Evolutionary conservation across 2,797 vertebrate species (phyloP), one percentile per base, ranked within the genome.

Genomic region (Ctenopoma kingsleyae): DNA sequence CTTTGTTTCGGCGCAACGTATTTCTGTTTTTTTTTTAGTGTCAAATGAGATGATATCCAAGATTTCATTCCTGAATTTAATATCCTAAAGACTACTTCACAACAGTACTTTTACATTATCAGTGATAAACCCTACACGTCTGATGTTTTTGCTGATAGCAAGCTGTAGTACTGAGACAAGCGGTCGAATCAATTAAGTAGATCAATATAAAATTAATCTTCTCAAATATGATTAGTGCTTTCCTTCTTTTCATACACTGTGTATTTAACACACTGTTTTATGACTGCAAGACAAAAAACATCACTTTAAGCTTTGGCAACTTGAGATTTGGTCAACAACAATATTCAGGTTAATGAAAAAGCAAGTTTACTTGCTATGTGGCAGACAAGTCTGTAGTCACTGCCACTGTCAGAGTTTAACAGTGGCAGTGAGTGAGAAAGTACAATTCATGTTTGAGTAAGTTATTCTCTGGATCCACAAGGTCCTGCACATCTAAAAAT

Each of bases 391-490:
- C 71, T 73, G 27, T 41, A 41, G 16, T 32, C 36, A 50, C 52
- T 27, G 49, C 16, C 66, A 51, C 47, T 22, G 30, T 16, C 19
- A 66, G 35, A 10, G 16, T 2, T 44, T 44, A 44, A 55, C 40
- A 9, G 48, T 23, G 61, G 27, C 43, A 74, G 67, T 48, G 44
- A 41, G 30, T 23, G 44, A 58, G 41, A 19, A 25, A 40, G 54
- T 20, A 7, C 36, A 60, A 74, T 71, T 51, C 30, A 73, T 61
- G 56, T 58, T 32, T 27, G 43, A 49, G 52, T 61, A 56, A 54
- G 58, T 49, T 55, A 36, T 47, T 70, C 44, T 60, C 47, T 30
- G 41, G 50, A 68, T 47, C 41, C 32, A 47, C 0, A 10, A 62
- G 44, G 47, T 23, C 53, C 50, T 27, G 6, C 43, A 59, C 43